Evolutionary conservation across 2,888 invertebrate species (phyloP), one percentile per base, ranked within the genome.

Genomic region (Bembecia ichneumoniformis): DNA sequence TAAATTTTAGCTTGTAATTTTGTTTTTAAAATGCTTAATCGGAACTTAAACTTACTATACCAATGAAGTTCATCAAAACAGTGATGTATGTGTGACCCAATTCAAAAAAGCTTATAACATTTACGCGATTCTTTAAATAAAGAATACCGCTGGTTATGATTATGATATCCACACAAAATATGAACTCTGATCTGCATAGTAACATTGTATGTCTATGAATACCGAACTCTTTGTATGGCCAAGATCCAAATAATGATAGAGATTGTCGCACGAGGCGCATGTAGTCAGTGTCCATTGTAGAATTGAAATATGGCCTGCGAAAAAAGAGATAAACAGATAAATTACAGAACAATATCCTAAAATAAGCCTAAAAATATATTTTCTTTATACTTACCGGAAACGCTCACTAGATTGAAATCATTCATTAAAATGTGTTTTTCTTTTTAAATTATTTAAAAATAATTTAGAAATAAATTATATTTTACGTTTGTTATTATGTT

Each of bases 41-140:
- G 9, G 0, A 28, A 28, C 28, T 9, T 40, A 0, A 44, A 54
- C 55, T 54, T 49, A 59, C 59, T 3, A 51, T 20, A 20, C 53
- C 49, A 7, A 53, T 35, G 3, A 43, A 14, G 46, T 52, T 55
- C 48, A 58, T 54, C 15, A 55, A 48, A 2, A 52, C 50, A 1
- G 58, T 59, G 10, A 58, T 54, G 28, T 55, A 58, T 2, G 55
- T 54, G 3, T 52, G 52, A 20, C 56, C 55, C 43, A 58, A 35
- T 45, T 52, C 48, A 5, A 52, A 51, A 40, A 58, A 56, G 15
- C 44, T 44, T 15, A 44, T 3, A 11, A 14, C 44, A 9, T 17
- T 17, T 11, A 44, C 15, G 11, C 15, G 15, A 17, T 44, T 44
- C 11, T 44, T 44, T 15, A 44, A 9, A 15, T 44, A 44, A 13